Percentiles rank a stretch among this genome's conserved stretches.
Evolutionary conservation across 2,113 vertebrate species (phyloP).

Genomic region (Melanostigma gelatinosum): DNA sequence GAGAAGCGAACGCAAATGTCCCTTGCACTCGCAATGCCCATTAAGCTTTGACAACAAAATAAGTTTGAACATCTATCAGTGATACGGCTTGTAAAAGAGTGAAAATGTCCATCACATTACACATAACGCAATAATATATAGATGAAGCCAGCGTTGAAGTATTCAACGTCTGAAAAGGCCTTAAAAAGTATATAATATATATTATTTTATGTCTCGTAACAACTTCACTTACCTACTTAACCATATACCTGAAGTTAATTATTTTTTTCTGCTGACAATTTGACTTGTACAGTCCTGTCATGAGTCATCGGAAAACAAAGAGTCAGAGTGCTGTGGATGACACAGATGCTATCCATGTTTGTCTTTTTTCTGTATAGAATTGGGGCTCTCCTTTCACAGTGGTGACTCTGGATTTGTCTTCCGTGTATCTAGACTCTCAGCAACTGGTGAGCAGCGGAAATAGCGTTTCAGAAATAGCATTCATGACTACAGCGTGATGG

Average conservation of each 20-base stretch:
- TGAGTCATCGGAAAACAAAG: too few relatives aligned
- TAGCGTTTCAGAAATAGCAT: slow-evolving; percentile 17
- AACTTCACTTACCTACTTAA: neutral
- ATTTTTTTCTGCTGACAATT: neutral
- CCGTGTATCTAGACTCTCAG: neutral
- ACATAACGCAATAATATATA: neutral
- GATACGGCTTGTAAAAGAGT: neutral
- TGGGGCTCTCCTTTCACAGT: neutral
- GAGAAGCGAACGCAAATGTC: neutral
- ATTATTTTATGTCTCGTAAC: neutral
- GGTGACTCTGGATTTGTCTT: neutral
- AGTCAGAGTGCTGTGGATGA: neutral
- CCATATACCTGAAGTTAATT: neutral
- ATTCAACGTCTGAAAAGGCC: neutral
- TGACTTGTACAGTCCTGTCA: neutral
- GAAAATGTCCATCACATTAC: neutral
- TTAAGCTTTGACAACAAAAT: neutral
- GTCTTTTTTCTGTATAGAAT: neutral
- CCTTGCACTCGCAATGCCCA: neutral
- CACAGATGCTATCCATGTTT: neutral
- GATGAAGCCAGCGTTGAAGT: neutral
- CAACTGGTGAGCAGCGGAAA: neutral
- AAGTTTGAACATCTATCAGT: neutral
- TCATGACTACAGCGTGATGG: neutral
- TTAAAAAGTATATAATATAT: neutral